Conservation (phyloP, 2,113 vertebrate genomes). For the Osmerus mordax region DNA sequence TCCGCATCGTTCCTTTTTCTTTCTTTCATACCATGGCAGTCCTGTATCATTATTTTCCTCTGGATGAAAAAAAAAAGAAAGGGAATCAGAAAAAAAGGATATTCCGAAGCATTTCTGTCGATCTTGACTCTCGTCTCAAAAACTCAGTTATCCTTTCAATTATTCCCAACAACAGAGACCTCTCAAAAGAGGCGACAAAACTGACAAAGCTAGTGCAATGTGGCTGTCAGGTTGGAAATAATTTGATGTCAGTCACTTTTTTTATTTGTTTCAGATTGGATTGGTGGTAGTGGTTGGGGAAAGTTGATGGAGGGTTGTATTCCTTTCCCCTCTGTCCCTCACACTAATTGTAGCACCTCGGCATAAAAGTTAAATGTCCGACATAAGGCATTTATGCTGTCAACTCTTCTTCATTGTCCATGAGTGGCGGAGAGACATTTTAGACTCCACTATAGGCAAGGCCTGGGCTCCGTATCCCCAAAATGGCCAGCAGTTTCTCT, state of each 20-base stretch:
- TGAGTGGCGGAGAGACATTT: background rate
- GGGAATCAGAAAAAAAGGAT: slow-evolving; percentile 29
- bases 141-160: slow-evolving; percentile 70
- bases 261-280: slow-evolving; percentile 33
- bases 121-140: slow-evolving; percentile 48
- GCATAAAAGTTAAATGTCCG: background rate
- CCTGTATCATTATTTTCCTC: slow-evolving; percentile 54
- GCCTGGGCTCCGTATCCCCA: background rate
- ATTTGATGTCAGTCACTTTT: slow-evolving; percentile 72
- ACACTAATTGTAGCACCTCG: slow-evolving; percentile 50
- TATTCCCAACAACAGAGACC: slow-evolving; percentile 64
- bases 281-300: slow-evolving; percentile 3
- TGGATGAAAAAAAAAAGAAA: slow-evolving; percentile 16
- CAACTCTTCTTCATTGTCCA: slow-evolving; percentile 14
- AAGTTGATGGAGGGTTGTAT: slow-evolving; percentile 35
- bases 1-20: slow-evolving; percentile 34
- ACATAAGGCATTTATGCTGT: slow-evolving; percentile 23
- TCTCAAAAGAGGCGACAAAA: slow-evolving; percentile 59
- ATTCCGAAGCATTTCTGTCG: slow-evolving; percentile 29
- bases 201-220: slow-evolving; percentile 66
- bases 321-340: slow-evolving; percentile 49
- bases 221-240: slow-evolving; percentile 68
- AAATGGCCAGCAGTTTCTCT: slow-evolving; percentile 10
- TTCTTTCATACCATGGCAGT: slow-evolving; percentile 42
- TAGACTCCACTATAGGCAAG: background rate